phyloP scores from a whole-genome alignment of 2,113 vertebrate genomes.

The Brachyhypopomus gauderio region DNA sequence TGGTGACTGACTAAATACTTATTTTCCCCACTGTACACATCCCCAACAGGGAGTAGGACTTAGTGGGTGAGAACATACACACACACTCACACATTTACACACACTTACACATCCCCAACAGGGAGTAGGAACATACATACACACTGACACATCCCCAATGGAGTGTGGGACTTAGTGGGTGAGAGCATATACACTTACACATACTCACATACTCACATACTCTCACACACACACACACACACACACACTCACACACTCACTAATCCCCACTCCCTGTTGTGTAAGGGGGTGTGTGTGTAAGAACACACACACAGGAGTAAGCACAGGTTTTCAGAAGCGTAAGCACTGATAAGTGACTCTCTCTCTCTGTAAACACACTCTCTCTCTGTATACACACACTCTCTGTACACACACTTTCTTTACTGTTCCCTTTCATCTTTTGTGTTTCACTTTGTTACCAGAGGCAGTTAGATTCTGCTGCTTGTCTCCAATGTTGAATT shows the following conservation, averaged over 20 bases:
- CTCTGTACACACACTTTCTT: background rate
- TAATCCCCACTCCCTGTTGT: no score
- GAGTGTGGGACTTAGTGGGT: no score
- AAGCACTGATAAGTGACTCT: no score
- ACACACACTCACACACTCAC: no score
- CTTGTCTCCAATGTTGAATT: background rate
- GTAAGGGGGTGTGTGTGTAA: no score
- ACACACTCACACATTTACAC: background rate
- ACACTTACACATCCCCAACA: background rate
- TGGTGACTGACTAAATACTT: no score
- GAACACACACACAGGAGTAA: no score
- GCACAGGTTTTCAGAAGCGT: no score
- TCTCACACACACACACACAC: no score
- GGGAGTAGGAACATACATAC: no score
- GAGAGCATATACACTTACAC: background rate
- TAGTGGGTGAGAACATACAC: slow-evolving; percentile 81
- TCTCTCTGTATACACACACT: background rate
- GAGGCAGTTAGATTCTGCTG: slow-evolving; percentile 10
- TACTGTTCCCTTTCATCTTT: background rate
- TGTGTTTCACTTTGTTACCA: background rate
- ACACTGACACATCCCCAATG: background rate
- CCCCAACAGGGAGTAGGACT: slow-evolving; percentile 90
- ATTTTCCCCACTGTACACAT: no score
- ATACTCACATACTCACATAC: background rate
- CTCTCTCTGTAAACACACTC: background rate